Base-by-base conservation (phyloP, 2,888 invertebrate genomes). In the Heliothis peltigera region DNA sequence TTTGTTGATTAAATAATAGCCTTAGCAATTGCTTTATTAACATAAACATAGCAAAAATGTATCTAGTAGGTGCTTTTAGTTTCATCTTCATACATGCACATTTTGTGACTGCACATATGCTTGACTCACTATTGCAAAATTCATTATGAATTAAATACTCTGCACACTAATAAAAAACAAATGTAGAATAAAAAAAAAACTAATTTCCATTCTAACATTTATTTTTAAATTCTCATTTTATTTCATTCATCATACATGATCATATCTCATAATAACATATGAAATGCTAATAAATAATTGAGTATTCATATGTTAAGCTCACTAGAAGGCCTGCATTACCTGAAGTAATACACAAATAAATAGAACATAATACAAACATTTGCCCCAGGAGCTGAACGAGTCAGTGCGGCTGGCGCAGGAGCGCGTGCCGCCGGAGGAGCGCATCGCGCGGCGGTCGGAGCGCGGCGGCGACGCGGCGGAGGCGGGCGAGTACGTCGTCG, bases 401-500 rank as follows among this genome's bases (percentile, higher is more conserved):
- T 92, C 92, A 0, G 94, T 95, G 0, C 91, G 94, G 28, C 91
- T 88, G 56, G 95, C 95, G 0, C 95, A 95, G 66, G 95, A 94
- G 82, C 91, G 93, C 54, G 95, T 95, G 54, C 95, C 95, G 51
- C 90, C 94, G 1, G 93, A 93, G 61, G 93, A 95, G 67, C 87
- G 95, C n/a, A 94, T 94, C 63, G 95, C 95, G 61, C 91, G 94
- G 12, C 92, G 95, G 57, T 92, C 95, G 19, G 94, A 95, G 81
- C 88, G 84, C 3, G 64, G 70, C 84, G 92, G 87, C 17, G 91
- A 91, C 78, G 79, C 89, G 2, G 83, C 87, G 1, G 94, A 94
- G 76, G 91, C 96, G 12, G 96, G 96, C 65, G 97, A 98, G 87
- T 97, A 96, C 85, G 96, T 96, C 0, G 97, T 98, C 0, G 98